Percentiles rank a stretch among this genome's conserved stretches.
phyloP scores from a whole-genome alignment of 2,113 vertebrate species.

The Pungitius pungitius region DNA sequence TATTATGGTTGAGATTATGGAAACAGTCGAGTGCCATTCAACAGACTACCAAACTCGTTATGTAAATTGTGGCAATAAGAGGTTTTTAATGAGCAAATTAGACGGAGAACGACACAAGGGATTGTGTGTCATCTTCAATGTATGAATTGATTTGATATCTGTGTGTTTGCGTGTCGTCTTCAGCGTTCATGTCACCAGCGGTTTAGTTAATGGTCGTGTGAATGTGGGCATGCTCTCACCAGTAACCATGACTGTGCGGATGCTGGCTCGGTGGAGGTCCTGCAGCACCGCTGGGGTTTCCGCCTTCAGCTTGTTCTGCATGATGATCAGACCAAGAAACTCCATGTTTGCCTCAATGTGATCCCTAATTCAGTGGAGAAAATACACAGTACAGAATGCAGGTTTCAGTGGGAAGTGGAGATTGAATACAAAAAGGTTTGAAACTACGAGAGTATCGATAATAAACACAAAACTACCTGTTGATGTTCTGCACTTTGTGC shows the following conservation, averaged over 20 bases:
- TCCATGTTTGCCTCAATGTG: constrained; percentile 94
- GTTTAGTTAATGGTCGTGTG: not conserved
- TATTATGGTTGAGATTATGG: constrained; percentile 15
- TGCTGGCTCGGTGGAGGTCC: constrained; percentile 89
- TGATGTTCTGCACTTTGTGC: constrained; percentile 96
- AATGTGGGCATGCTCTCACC: constrained; percentile 77
- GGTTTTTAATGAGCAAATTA: not conserved
- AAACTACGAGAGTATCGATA: not conserved
- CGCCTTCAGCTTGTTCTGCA: constrained; percentile 97
- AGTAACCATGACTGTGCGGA: constrained; percentile 98
- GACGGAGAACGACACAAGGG: not conserved
- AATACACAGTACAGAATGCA: not conserved
- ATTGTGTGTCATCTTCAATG: not conserved
- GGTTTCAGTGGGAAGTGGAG: not conserved
- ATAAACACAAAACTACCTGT: constrained; percentile 80
- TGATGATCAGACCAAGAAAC: constrained; percentile 95
- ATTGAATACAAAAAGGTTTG: not conserved
- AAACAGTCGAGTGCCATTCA: constrained; percentile 1
- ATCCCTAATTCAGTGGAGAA: constrained; percentile 81
- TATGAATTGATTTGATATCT: not conserved
- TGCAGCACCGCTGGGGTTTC: constrained; percentile 92
- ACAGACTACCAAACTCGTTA: constrained; percentile 19
- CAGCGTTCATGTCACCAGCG: not conserved
- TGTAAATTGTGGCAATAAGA: not conserved
- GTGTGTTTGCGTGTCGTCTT: not conserved